A percentile compares a stretch with the other conserved stretches of the same genome.
phyloP scores from a whole-genome alignment of 2,888 invertebrate genomes.

The Anoplius nigerrimus region DNA sequence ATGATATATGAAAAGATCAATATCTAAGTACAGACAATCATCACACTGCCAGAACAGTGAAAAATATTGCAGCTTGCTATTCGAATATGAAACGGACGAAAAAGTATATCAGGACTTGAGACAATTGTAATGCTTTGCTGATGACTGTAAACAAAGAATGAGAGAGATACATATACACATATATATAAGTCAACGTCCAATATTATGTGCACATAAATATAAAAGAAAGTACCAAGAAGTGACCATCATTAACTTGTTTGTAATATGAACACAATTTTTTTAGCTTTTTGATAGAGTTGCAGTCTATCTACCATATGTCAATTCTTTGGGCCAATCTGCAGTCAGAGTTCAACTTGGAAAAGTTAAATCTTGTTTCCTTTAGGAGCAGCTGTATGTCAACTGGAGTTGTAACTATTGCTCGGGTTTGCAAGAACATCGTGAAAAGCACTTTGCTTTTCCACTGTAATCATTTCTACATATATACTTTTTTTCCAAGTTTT shows the following conservation, averaged over 20 bases:
- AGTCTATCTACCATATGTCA: constrained; percentile 70
- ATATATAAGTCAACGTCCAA: constrained; percentile 44
- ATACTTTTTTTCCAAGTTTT: constrained; percentile 53
- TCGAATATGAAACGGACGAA: constrained; percentile 57
- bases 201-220: constrained; percentile 46
- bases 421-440: constrained; percentile 61
- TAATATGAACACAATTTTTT: constrained; percentile 60
- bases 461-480: constrained; percentile 48
- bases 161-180: constrained; percentile 33
- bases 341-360: constrained; percentile 69
- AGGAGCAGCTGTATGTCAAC: constrained; percentile 73
- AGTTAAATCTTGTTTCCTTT: constrained; percentile 69
- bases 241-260: constrained; percentile 51
- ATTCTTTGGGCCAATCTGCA: constrained; percentile 72
- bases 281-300: constrained; percentile 69
- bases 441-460: constrained; percentile 57
- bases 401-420: constrained; percentile 70
- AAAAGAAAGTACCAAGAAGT: constrained; percentile 48
- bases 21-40: constrained; percentile 64
- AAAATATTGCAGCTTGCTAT: constrained; percentile 59
- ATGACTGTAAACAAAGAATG: constrained; percentile 50
- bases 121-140: constrained; percentile 54
- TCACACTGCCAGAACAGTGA: constrained; percentile 62
- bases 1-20: constrained; percentile 68
- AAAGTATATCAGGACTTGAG: constrained; percentile 56